phyloP scores from a whole-genome alignment of 2,888 invertebrate genomes.

The Oligia fasciuncula region DNA sequence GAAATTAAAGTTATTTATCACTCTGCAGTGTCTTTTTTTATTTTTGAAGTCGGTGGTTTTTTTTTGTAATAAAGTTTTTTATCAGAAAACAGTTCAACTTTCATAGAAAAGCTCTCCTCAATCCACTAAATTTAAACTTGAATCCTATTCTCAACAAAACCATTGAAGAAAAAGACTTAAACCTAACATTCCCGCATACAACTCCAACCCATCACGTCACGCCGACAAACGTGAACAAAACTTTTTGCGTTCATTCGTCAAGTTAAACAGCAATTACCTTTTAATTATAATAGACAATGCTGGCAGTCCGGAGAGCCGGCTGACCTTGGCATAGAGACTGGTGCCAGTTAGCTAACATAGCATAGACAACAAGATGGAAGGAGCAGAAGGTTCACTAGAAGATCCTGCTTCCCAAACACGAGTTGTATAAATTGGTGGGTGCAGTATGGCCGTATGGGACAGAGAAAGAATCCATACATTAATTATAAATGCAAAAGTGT shows the following conservation, averaged over 20 bases:
- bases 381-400: slow-evolving; percentile 21
- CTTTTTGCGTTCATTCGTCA: slow-evolving; percentile 36
- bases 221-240: slow-evolving; percentile 19
- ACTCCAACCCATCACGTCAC: not conserved
- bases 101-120: not conserved
- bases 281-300: slow-evolving; percentile 60
- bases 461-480: too few relatives aligned
- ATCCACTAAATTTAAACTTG: not conserved
- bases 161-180: not conserved
- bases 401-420: not conserved
- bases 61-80: too few relatives aligned
- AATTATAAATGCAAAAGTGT: too few relatives aligned
- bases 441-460: not conserved
- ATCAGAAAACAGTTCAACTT: not conserved
- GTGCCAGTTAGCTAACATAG: slow-evolving; percentile 38
- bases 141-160: not conserved
- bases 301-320: slow-evolving; percentile 51
- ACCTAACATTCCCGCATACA: not conserved
- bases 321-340: slow-evolving; percentile 61
- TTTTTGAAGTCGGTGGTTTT: too few relatives aligned
- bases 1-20: too few relatives aligned
- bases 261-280: slow-evolving; percentile 54
- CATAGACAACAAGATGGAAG: not conserved
- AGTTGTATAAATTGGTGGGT: not conserved
- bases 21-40: too few relatives aligned